Base-by-base conservation (phyloP, 2,888 invertebrate genomes). In the Coecobrya sp. region DNA sequence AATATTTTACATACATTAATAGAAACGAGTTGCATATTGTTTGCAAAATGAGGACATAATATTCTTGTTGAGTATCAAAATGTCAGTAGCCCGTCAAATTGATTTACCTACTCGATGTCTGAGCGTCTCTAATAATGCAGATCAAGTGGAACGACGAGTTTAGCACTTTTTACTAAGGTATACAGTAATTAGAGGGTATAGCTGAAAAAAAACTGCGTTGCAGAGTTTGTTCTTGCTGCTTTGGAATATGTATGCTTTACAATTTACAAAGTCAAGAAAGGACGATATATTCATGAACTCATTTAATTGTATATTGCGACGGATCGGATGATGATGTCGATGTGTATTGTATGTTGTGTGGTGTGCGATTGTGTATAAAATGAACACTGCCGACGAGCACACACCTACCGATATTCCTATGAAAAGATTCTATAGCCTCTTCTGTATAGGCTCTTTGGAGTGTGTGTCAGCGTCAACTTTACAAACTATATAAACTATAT, bases 221-320 rank as follows among this genome's bases (percentile, higher is more conserved):
- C 59, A 59, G 19, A 59, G 16, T 59, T 59, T 59, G 7, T 19
- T 36, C 36, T 36, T 4, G 2, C 7, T 36, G 36, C 3, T 59
- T 7, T 22, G 8, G 13, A 19, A 2, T 13, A 10, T 3, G 55
- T 8, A n/a, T 59, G n/a, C 59, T 59, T 22, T 52, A 52, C 52
- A 52, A 52, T 59, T 22, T 52, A 52, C 52, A 52, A 52, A n/a
- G 68, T 68, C 68, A 68, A 27, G 59, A 68, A 68, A 68, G 27
- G 30, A 30, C 68, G 30, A 27, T 13, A 52, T 55, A 55, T 19
- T 16, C n/a, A n/a, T 55, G n/a, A 16, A 36, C 36, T 36, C 36
- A n/a, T 55, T n/a, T 5, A 55, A 55, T 55, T 55, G 55, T n/a
- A 19, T 55, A 19, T 36, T 36, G 55, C 19, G 16, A 55, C n/a